Evolutionary conservation across 1,140 invertebrate genomes (phyloP), one percentile per base, ranked within the genome.

Genomic region (Dendrolimus kikuchii): DNA sequence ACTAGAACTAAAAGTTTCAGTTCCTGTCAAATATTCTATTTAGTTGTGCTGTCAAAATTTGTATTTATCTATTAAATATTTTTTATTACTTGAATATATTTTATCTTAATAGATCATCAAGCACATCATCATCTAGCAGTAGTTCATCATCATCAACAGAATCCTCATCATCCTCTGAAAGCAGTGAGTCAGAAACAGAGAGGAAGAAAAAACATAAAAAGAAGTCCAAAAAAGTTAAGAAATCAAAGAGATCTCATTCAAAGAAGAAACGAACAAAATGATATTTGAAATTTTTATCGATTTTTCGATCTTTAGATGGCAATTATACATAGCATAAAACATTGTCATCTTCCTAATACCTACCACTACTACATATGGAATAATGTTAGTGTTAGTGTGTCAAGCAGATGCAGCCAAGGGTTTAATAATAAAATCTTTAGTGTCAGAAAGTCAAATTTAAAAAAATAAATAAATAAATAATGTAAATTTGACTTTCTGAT

Each of bases 191-290:
- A 7, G 59, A 74, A 36, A 57, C 55, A 59, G 44, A 73, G 8
- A 73, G 60, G 40, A 78, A 64, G 38, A 74, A 65, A 51, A 81
- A 75, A 56, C 60, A 71, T 8, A 79, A 74, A 51, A 79, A 69
- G 38, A 66, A 80, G 57, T 23, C 23, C 23, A 23, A 23, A 23
- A 77, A 76, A 53, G 66, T 61, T 1, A 77, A 78, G 39, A 71
- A 70, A 43, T 57, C 62, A 6, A 77, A 77, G 0, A 78, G 42
- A 81, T 75, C 61, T 73, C 68, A 59, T 64, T 71, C 9, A 81
- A 77, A 71, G 44, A 84, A 76, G 53, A 80, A 74, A 59, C 66
- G 59, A 65, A 70, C 55, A 62, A 77, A 70, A 62, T 60, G 39
- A 49, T 45, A 40, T 51, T 49, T 9, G n/a, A 23, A 23, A 23